phyloP scores from a whole-genome alignment of 2,113 vertebrate genomes.

The Halichoerus grypus region DNA sequence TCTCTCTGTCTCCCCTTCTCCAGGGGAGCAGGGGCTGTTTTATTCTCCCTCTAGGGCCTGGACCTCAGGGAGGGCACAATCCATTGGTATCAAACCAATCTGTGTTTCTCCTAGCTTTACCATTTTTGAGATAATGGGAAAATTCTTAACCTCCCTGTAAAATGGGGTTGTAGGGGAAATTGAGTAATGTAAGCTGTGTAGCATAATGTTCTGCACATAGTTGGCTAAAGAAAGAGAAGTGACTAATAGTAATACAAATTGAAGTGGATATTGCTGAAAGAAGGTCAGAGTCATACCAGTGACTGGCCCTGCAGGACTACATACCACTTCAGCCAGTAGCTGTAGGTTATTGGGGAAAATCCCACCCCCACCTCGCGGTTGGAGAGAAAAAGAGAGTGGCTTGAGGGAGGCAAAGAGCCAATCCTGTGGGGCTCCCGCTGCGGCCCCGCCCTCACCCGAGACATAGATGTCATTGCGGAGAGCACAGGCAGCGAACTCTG shows the following conservation, averaged over 20 bases:
- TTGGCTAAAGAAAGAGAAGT: not conserved
- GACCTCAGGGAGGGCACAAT: not conserved
- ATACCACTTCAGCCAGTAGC: not conserved
- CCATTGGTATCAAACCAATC: not conserved
- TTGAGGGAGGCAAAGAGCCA: not conserved
- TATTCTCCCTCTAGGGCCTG: not conserved
- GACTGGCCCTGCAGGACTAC: not conserved
- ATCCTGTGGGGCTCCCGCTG: not conserved
- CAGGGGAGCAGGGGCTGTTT: not conserved
- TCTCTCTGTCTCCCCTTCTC: not conserved
- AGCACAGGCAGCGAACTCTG: constrained; percentile 89
- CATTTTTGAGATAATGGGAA: not conserved
- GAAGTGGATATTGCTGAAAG: not conserved
- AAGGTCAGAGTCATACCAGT: not conserved
- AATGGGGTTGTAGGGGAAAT: not conserved
- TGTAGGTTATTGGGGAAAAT: not conserved
- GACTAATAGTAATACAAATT: not conserved
- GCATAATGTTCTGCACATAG: not conserved
- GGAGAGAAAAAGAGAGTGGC: not conserved
- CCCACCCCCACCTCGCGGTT: not conserved
- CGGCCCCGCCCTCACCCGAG: constrained; percentile 86
- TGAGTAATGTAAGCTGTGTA: not conserved
- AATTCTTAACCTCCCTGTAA: constrained; percentile 18
- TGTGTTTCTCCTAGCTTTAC: not conserved
- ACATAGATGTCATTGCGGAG: constrained; percentile 91